A percentile compares a stretch with the other conserved stretches of the same genome.
Conservation (phyloP, 2,888 invertebrate species). For the Troides aeacus region DNA sequence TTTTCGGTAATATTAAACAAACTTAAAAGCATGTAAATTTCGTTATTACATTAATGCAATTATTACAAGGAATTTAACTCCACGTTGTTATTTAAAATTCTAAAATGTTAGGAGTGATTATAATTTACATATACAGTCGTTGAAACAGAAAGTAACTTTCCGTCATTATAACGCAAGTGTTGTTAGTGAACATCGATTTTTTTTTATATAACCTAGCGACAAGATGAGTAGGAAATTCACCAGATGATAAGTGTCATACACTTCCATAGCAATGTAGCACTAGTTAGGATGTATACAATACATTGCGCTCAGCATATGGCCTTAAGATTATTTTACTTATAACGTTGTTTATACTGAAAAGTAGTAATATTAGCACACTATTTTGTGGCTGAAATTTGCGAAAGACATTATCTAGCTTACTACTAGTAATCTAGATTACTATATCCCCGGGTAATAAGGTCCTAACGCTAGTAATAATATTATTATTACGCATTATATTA, state of each 20-base stretch:
- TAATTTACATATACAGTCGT: constrained; percentile 2
- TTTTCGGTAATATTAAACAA: not conserved
- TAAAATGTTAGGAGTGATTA: not conserved
- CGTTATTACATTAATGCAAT: not conserved
- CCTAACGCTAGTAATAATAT: too few relatives aligned
- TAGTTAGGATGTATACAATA: not conserved
- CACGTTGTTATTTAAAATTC: not conserved
- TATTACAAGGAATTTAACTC: not conserved
- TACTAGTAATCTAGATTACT: too few relatives aligned
- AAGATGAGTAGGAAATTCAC: too few relatives aligned
- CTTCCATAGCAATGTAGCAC: not conserved
- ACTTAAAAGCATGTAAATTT: not conserved
- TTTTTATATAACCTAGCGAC: too few relatives aligned
- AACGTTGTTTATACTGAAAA: too few relatives aligned
- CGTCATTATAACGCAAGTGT: not conserved
- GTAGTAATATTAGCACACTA: too few relatives aligned
- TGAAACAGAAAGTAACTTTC: not conserved
- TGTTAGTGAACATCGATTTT: not conserved
- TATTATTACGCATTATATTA: not conserved
- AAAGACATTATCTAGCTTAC: too few relatives aligned
- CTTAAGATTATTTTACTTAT: too few relatives aligned
- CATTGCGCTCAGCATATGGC: too few relatives aligned
- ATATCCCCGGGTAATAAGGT: too few relatives aligned
- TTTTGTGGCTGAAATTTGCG: too few relatives aligned
- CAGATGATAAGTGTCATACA: not conserved